phyloP scores from a whole-genome alignment of 2,888 invertebrate species.

The Pardosa pseudoannulata region DNA sequence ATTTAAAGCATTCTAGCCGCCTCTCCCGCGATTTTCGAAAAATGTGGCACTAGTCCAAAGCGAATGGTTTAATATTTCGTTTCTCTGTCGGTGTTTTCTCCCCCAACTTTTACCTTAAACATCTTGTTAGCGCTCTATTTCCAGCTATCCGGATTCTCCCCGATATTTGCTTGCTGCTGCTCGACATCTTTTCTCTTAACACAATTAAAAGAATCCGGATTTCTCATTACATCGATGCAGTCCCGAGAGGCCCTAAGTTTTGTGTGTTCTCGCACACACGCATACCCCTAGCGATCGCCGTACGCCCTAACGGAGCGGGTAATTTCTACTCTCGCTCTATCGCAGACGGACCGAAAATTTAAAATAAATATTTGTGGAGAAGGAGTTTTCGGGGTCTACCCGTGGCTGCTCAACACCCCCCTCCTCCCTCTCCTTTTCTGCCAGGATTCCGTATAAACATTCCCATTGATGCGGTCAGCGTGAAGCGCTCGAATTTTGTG shows the following conservation, averaged over 20 bases:
- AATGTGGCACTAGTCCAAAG: too few species aligned
- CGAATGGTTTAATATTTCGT: too few species aligned
- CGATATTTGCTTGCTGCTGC: background rate
- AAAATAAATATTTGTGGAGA: conserved; percentile 69
- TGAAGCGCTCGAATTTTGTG: conserved; percentile 33
- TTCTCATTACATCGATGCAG: background rate
- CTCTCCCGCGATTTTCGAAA: too few species aligned
- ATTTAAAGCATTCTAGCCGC: too few species aligned
- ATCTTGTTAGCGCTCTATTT: too few species aligned
- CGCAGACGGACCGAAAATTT: conserved; percentile 48
- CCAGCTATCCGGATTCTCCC: too few species aligned
- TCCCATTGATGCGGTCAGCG: conserved; percentile 65
- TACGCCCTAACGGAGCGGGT: conserved; percentile 41
- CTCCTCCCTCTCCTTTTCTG: background rate
- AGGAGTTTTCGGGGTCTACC: background rate
- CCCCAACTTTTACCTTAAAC: too few species aligned
- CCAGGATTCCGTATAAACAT: conserved; percentile 53
- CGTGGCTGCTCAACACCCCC: background rate
- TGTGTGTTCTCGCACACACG: background rate
- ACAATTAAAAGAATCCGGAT: conserved; percentile 3
- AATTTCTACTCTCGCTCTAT: conserved; percentile 40
- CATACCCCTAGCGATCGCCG: background rate
- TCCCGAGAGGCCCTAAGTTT: background rate
- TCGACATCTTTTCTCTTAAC: background rate
- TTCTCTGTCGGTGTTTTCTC: too few species aligned